Evolutionary conservation across 2,888 invertebrate species (phyloP).

Genomic region (Lepidochrysops patricia): DNA sequence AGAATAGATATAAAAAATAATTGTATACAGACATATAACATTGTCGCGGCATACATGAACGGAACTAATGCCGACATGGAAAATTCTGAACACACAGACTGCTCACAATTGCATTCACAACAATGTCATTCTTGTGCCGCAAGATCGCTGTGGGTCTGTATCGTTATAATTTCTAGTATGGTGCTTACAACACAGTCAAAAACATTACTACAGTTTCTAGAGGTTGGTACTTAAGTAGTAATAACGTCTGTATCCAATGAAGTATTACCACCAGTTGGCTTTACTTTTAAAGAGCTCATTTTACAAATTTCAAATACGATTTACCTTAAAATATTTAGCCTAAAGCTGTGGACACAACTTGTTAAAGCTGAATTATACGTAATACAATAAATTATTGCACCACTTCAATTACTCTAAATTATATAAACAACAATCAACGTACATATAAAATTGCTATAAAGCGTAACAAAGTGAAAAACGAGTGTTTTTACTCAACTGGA

Average conservation of each 20-base stretch:
- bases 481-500: background rate
- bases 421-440: conserved; percentile 6
- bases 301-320: conserved; percentile 22
- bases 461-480: conserved; percentile 1
- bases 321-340: conserved; percentile 31
- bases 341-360: conserved; percentile 45
- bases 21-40: no score
- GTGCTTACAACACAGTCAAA: no score
- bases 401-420: background rate
- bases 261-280: background rate
- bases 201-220: no score
- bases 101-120: no score
- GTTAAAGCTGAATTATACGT: conserved; percentile 6
- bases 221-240: no score
- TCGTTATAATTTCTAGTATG: no score
- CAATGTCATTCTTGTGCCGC: no score
- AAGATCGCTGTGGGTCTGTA: no score
- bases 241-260: background rate
- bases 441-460: conserved; percentile 3
- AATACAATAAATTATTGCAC: background rate
- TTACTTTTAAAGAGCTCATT: conserved; percentile 22
- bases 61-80: no score
- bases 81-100: no score
- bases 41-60: no score
- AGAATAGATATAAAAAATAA: no score